These are phyloP conservation scores for Rhipidura dahli DNA, from an alignment of 2,113 vertebrate species.

Conservation along the genomic window DNA sequence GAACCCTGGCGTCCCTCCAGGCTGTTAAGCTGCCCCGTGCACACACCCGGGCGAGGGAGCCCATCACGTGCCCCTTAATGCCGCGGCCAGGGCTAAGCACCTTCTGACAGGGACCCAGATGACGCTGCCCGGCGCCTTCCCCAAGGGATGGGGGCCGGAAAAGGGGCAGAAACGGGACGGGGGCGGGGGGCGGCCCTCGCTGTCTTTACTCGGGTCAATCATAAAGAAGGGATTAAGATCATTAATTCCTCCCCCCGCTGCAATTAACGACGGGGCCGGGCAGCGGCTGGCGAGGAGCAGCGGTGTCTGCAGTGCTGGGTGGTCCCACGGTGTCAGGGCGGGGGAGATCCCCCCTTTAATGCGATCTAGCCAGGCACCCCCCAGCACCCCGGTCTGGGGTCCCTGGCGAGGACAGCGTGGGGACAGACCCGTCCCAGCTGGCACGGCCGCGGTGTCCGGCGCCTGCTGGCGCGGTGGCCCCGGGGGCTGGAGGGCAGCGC, in stretches of 20 bases:
- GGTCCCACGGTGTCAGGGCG: not conserved
- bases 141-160: not conserved
- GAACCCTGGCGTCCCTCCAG: constrained; percentile 50
- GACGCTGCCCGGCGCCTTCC: constrained; percentile 13
- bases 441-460: not conserved
- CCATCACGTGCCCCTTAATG: constrained; percentile 61
- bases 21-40: constrained; percentile 21
- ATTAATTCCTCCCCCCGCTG: constrained; percentile 20
- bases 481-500: not conserved
- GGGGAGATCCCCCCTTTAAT: not conserved
- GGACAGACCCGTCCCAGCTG: not conserved
- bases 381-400: not conserved
- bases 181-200: not conserved
- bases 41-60: not conserved
- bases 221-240: constrained; percentile 59
- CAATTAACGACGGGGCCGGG: not conserved
- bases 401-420: not conserved
- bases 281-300: not conserved
- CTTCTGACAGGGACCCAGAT: constrained; percentile 58
- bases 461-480: not conserved
- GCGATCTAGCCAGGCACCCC: not conserved
- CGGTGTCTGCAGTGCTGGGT: not conserved
- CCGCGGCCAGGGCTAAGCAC: not conserved
- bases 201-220: not conserved
- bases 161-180: not conserved